Conservation (phyloP, 2,797 vertebrate species). For the Bryconaethiops microstoma region DNA sequence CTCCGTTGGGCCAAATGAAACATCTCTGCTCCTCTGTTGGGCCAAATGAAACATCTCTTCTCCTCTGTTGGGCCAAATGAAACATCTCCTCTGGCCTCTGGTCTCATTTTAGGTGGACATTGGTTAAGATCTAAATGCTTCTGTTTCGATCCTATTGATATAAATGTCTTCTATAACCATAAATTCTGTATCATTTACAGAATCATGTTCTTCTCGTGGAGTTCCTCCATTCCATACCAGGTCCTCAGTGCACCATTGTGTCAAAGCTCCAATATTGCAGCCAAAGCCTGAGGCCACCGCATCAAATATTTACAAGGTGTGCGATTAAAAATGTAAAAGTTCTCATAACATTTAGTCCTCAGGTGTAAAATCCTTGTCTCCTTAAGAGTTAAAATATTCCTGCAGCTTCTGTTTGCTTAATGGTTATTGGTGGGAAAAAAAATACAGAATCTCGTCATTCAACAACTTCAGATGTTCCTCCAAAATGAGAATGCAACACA, state of each 20-base stretch:
- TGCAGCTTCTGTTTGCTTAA: not conserved
- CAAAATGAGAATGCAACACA: conserved; percentile 1
- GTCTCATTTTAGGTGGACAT: too few species aligned
- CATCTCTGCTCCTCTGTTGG: too few species aligned
- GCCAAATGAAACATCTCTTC: too few species aligned
- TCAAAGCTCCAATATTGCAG: conserved; percentile 25
- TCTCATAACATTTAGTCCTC: conserved; percentile 16
- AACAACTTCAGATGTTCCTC: not conserved
- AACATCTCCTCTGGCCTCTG: too few species aligned
- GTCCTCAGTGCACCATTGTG: conserved; percentile 7
- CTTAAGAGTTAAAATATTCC: not conserved
- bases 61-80: too few species aligned
- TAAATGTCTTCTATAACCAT: not conserved
- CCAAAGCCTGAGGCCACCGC: conserved; percentile 20
- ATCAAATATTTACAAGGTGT: conserved; percentile 56
- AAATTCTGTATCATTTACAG: not conserved
- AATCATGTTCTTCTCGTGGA: not conserved
- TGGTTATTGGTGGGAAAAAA: not conserved
- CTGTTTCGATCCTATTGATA: not conserved
- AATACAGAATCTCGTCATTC: not conserved
- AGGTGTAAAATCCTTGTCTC: not conserved
- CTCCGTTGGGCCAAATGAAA: too few species aligned
- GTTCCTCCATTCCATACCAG: not conserved
- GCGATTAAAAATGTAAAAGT: conserved; percentile 52
- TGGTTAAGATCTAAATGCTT: too few species aligned